These are phyloP conservation scores for Leucophenga montana DNA, from an alignment of 2,888 invertebrate genomes.

Conservation along the genomic window DNA sequence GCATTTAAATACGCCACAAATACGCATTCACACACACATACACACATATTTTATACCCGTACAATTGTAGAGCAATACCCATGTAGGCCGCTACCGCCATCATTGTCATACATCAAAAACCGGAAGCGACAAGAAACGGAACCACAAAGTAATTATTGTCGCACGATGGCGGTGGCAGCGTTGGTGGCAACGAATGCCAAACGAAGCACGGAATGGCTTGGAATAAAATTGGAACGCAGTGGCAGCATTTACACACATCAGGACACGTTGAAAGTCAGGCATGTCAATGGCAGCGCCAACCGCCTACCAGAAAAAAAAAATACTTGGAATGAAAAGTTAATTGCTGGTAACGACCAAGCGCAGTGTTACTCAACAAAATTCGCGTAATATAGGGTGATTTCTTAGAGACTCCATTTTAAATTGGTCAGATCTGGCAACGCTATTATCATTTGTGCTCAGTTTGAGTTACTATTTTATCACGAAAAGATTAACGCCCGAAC, in stretches of 20 bases:
- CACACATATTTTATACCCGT: not conserved
- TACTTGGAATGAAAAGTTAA: not conserved
- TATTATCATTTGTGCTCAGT: too few relatives aligned
- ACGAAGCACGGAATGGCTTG: not conserved
- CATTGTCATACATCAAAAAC: constrained; percentile 22
- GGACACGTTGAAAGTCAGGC: not conserved
- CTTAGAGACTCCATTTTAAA: too few relatives aligned
- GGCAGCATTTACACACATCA: not conserved
- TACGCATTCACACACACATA: not conserved
- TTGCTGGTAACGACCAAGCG: not conserved
- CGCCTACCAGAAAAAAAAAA: not conserved
- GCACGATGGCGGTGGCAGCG: constrained; percentile 25
- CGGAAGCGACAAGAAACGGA: constrained; percentile 24
- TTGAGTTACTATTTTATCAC: too few relatives aligned
- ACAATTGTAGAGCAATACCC: too few relatives aligned
- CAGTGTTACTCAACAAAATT: too few relatives aligned
- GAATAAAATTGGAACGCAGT: not conserved
- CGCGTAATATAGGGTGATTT: too few relatives aligned
- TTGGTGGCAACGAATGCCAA: not conserved
- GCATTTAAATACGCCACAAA: constrained; percentile 17
- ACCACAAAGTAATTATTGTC: constrained; percentile 49
- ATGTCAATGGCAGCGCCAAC: constrained; percentile 1
- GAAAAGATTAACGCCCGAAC: too few relatives aligned
- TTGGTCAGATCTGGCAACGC: too few relatives aligned
- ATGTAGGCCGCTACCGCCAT: not conserved